Evolutionary conservation across 1,140 invertebrate species (phyloP), one percentile per base, ranked within the genome.

Genomic region (Streblospio benedicti): DNA sequence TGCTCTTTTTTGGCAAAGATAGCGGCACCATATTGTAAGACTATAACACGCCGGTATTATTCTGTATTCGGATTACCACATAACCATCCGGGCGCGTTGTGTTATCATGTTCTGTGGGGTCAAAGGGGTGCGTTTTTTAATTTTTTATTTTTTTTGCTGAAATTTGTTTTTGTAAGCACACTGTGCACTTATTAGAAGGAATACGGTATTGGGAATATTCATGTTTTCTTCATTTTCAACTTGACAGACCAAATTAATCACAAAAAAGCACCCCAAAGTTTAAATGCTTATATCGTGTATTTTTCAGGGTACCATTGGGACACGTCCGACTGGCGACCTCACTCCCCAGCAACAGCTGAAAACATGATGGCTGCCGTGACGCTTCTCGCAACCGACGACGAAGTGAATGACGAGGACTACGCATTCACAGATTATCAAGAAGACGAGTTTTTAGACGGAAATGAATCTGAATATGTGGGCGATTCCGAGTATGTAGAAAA

Each of bases 301-400:
- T 59, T 69, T 63, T 27, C 65, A 85, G 88, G 87, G 74, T 95
- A 95, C 80, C 90, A 93, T 81, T 95, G 91, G 92, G 92, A 95
- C 80, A 93, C 90, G 75, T 93, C 90, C 65, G 92, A 95, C 81
- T 94, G 91, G 91, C 87, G 89, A 64, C 83, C 87, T 58, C 84
- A 71, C 5, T 80, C 93, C 67, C 89, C 90, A 52, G 91, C 93
- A 76, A 93, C 93, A 75, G 90, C 90, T 57, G 89, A 91, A 79
- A 88, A 93, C 65, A 89, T 90, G 61, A 89, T 89, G 68, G 89
- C 87, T 69, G 90, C 93, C 82, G 86, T 92, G 56, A 87, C 87
- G 32, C 91, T 94, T 78, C 91, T 90, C 27, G 67, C 71, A 5
- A 61, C 65, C 45, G 68, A 33, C 18, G 47, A 51, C 12, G 65